phyloP scores from a whole-genome alignment of 23 tunicate genomes.

The Botrylloides violaceus region DNA sequence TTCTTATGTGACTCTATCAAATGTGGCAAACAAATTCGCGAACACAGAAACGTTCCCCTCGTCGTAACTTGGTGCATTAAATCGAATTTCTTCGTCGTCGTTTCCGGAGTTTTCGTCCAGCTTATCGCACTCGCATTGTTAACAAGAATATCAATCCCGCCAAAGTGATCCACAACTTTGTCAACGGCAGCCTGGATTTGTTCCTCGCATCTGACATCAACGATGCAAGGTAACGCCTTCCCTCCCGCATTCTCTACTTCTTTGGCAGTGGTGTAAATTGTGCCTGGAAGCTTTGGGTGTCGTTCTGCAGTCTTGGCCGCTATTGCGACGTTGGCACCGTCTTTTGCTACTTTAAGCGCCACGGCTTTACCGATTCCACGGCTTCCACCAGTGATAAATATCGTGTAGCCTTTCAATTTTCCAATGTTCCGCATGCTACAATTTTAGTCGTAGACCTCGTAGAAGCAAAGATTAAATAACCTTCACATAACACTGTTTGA shows the following conservation, averaged over 20 bases:
- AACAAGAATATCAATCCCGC: constrained; percentile 9
- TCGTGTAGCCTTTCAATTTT: constrained; percentile 16
- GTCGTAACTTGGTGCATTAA: background rate
- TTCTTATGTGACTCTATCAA: background rate
- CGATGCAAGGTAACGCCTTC: constrained; percentile 17
- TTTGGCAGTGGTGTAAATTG: constrained; percentile 42
- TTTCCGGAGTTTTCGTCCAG: background rate
- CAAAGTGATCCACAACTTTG: constrained; percentile 18
- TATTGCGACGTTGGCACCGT: constrained; percentile 34
- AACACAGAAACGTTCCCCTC: background rate
- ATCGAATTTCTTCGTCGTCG: background rate
- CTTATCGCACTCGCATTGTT: background rate
- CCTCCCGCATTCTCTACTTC: constrained; percentile 48
- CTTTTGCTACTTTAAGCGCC: constrained; percentile 25
- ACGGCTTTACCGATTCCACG: constrained; percentile 34
- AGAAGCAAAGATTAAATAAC: too few species aligned
- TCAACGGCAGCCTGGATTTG: constrained; percentile 27
- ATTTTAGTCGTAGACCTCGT: too few species aligned
- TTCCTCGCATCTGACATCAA: constrained; percentile 32
- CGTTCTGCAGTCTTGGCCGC: constrained; percentile 44
- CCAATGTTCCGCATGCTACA: background rate
- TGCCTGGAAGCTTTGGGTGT: constrained; percentile 38
- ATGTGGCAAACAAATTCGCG: background rate
- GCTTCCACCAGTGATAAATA: constrained; percentile 36
- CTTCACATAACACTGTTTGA: too few species aligned